Evolutionary conservation across 2,797 vertebrate genomes (phyloP), one percentile per base, ranked within the genome.

Genomic region (Taenioides sp.): DNA sequence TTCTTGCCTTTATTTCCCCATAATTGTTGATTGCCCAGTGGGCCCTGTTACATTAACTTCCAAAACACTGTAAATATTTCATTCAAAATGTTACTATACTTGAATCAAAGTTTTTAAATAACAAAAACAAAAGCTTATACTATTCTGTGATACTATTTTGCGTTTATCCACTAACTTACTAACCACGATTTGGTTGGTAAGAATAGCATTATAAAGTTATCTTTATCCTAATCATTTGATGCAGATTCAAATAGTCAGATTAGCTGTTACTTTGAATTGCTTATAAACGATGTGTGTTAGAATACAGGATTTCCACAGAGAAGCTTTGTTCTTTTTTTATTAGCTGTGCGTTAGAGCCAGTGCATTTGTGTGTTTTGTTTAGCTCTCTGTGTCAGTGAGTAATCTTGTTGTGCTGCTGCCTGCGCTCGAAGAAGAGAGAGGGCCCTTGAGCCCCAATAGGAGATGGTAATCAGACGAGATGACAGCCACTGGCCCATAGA

Each of bases 381-480:
- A 72, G 55, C 63, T 43, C 78, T 66, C 67, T 79, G 69, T 80
- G 75, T 71, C 70, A 75, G 59, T 76, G 77, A 76, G 70, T 82
- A 80, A 83, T 87, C 80, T 79, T 72, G 77, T 73, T 87, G 80
- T 87, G 79, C 72, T 68, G 79, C 74, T 80, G 76, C 80, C 72
- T 83, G 74, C 83, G 73, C 67, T 69, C 9, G 47, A 69, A 80
- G 77, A 82, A 73, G 77, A 80, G 79, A 84, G 68, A 71, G 74
- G 74, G 84, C 85, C 83, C 86, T 82, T 81, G 82, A 87, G 84
- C 77, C 25, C 71, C 84, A 82, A 76, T 77, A 77, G 82, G 77
- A 85, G 80, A 84, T 85, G 86, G 76, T 84, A 87, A 86, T 88
- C 83, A 81, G 84, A 84, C 64, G 37, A 88, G 86, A 89, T 85